These are phyloP conservation scores for Myripristis jacobus DNA, from an alignment of 2,797 vertebrate genomes.

Conservation along the genomic window DNA sequence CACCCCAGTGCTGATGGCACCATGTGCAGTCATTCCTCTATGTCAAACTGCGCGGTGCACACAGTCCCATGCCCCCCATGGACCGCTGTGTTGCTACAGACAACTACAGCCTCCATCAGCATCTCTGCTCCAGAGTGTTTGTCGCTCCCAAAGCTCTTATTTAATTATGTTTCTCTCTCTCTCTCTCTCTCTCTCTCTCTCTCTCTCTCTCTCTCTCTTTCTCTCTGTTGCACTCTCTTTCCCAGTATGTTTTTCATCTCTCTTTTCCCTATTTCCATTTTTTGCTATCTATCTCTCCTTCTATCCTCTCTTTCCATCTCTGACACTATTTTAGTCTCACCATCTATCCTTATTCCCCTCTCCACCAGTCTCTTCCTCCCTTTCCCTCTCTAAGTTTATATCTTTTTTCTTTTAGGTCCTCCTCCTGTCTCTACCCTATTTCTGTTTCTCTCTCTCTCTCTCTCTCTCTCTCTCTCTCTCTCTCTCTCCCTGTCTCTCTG, in stretches of 20 bases:
- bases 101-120: conserved; percentile 17
- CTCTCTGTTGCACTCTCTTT: conserved; percentile 5
- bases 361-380: background rate
- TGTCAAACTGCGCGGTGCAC: conserved; percentile 8
- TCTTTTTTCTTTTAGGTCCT: background rate
- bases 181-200: conserved; percentile 14
- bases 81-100: background rate
- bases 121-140: conserved; percentile 11
- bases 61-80: background rate
- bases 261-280: conserved; percentile 13
- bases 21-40: conserved; percentile 11
- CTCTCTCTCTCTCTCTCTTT: conserved; percentile 9
- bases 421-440: conserved; percentile 12
- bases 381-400: conserved; percentile 1
- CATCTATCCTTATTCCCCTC: background rate
- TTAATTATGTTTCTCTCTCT: conserved; percentile 14
- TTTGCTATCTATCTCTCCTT: background rate
- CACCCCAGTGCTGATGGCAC: conserved; percentile 16
- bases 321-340: conserved; percentile 1
- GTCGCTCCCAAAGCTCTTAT: conserved; percentile 16
- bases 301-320: background rate
- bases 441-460: background rate
- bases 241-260: background rate
- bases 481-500: background rate
- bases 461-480: conserved; percentile 8